These are phyloP conservation scores for Helicoverpa assulta DNA, from an alignment of 2,888 invertebrate genomes.

Conservation along the genomic window DNA sequence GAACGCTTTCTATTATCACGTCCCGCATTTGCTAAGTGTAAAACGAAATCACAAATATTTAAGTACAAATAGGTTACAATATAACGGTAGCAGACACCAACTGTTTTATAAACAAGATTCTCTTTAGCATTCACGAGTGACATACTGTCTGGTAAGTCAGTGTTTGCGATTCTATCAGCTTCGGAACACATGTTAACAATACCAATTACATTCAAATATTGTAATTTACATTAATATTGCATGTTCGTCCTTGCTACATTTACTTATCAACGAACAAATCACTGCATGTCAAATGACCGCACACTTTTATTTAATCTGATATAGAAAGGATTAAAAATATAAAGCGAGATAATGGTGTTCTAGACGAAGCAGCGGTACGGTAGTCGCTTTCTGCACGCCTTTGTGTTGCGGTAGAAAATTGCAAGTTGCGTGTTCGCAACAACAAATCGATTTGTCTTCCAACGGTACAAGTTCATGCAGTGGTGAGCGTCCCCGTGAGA, in stretches of 20 bases:
- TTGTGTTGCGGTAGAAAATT: neutral
- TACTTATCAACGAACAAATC: constrained; percentile 18
- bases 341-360: neutral
- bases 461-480: constrained; percentile 48
- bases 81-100: constrained; percentile 38
- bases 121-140: constrained; percentile 33
- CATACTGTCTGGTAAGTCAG: neutral
- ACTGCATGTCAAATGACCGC: constrained; percentile 23
- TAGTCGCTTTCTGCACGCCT: neutral
- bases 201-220: constrained; percentile 20
- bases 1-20: constrained; percentile 21
- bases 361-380: constrained; percentile 4
- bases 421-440: constrained; percentile 29
- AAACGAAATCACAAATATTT: constrained; percentile 32
- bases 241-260: constrained; percentile 14
- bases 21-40: constrained; percentile 24
- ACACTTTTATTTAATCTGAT: constrained; percentile 18
- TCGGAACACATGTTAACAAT: constrained; percentile 15
- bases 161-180: constrained; percentile 17
- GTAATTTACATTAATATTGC: constrained; percentile 9
- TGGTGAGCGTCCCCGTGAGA: constrained; percentile 66
- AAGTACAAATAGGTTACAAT: constrained; percentile 40
- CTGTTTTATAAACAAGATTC: constrained; percentile 25
- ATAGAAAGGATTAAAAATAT: constrained; percentile 9
- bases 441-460: constrained; percentile 49